phyloP scores from a whole-genome alignment of 2,888 invertebrate species.

The Zaprionus lineosus region DNA sequence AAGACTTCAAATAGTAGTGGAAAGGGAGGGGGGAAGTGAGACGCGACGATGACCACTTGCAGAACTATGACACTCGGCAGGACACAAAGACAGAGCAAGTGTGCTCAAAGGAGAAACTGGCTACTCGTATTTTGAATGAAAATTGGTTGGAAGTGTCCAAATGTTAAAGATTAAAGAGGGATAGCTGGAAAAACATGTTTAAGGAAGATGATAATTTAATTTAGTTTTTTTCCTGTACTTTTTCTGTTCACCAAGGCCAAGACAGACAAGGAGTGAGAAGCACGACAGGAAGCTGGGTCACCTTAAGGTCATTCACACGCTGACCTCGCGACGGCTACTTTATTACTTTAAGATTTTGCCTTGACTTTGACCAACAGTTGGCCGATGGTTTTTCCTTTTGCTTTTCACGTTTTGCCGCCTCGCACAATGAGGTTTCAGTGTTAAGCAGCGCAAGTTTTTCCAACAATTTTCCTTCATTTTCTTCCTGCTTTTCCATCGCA shows the following conservation, averaged over 20 bases:
- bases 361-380: slow-evolving; percentile 78
- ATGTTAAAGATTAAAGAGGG: slow-evolving; percentile 44
- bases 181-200: slow-evolving; percentile 26
- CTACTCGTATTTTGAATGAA: slow-evolving; percentile 21
- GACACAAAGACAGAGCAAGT: slow-evolving; percentile 7
- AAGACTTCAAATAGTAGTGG: slow-evolving; percentile 31
- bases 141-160: slow-evolving; percentile 3
- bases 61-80: slow-evolving; percentile 45
- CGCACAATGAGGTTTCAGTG: slow-evolving; percentile 62
- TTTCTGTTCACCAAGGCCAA: slow-evolving; percentile 67
- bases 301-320: slow-evolving; percentile 76
- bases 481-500: slow-evolving; percentile 30
- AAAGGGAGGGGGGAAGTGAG: not conserved
- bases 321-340: slow-evolving; percentile 75
- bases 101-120: slow-evolving; percentile 24
- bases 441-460: slow-evolving; percentile 70
- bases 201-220: slow-evolving; percentile 57
- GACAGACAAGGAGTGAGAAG: slow-evolving; percentile 12
- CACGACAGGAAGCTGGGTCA: slow-evolving; percentile 62
- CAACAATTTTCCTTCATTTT: slow-evolving; percentile 41
- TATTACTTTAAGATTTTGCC: slow-evolving; percentile 79
- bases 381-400: slow-evolving; percentile 55
- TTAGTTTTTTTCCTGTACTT: too few relatives aligned
- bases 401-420: slow-evolving; percentile 32
- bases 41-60: slow-evolving; percentile 15